Evolutionary conservation across 2,888 invertebrate genomes (phyloP).

Genomic region (Amblyjoppa proteus): DNA sequence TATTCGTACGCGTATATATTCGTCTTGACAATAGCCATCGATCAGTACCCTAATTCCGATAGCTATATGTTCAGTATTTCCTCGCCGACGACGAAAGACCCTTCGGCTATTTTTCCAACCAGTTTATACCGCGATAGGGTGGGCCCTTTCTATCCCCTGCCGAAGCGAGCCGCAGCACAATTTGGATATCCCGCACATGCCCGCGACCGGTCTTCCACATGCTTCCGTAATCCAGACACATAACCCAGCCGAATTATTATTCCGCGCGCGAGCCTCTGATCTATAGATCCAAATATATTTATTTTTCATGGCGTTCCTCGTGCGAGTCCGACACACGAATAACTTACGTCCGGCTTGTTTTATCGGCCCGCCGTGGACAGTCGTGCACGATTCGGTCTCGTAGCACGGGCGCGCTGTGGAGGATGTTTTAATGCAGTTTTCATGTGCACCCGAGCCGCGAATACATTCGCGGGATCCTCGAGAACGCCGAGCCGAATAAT

Average conservation of each 20-base stretch:
- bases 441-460: neutral
- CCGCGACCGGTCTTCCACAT: slow-evolving; percentile 31
- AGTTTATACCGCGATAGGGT: slow-evolving; percentile 39
- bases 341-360: neutral
- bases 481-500: neutral
- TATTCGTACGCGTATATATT: neutral
- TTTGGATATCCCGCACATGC: slow-evolving; percentile 42
- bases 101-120: slow-evolving; percentile 32
- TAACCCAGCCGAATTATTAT: slow-evolving; percentile 47
- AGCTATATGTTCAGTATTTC: slow-evolving; percentile 36
- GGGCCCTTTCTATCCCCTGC: slow-evolving; percentile 35
- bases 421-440: slow-evolving; percentile 6
- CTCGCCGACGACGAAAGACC: slow-evolving; percentile 46
- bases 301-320: neutral
- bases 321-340: neutral
- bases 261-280: slow-evolving; percentile 7
- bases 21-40: slow-evolving; percentile 51
- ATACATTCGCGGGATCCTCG: neutral
- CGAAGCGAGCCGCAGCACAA: slow-evolving; percentile 3
- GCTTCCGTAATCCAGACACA: slow-evolving; percentile 59
- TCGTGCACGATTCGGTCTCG: neutral
- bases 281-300: slow-evolving; percentile 18
- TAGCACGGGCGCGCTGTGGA: neutral
- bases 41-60: slow-evolving; percentile 69
- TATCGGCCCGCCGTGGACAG: neutral